A percentile compares a stretch with the other conserved stretches of the same genome.
phyloP scores from a whole-genome alignment of 2,113 vertebrate species.

The Pogona vitticeps region DNA sequence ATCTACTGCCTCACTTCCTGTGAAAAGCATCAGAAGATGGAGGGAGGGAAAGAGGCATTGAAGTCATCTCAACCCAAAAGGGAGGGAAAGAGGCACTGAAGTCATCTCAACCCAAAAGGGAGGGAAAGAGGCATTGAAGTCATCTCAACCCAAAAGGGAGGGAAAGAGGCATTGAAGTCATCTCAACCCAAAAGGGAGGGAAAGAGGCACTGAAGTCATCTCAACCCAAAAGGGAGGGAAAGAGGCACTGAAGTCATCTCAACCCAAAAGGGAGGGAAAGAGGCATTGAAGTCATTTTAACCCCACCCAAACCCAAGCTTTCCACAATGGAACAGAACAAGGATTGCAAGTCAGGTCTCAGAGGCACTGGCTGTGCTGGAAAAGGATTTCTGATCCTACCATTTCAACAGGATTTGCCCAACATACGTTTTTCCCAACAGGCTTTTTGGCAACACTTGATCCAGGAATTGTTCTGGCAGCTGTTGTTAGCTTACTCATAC shows the following conservation, averaged over 20 bases:
- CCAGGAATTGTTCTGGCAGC: neutral
- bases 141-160: no score
- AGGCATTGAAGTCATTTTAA: neutral
- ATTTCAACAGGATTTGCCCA: neutral
- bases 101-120: no score
- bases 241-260: neutral
- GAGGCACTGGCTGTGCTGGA: neutral
- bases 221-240: neutral
- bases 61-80: no score
- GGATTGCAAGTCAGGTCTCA: neutral
- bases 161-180: neutral
- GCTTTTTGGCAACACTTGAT: neutral
- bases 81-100: neutral
- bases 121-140: neutral
- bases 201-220: neutral
- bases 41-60: neutral
- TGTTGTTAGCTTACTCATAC: neutral
- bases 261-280: neutral
- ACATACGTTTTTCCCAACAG: neutral
- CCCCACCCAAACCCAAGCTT: no score
- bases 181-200: no score
- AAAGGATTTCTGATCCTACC: neutral
- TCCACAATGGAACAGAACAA: neutral
- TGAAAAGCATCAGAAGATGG: constrained; percentile 1
- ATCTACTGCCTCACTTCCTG: constrained; percentile 83